Evolutionary conservation across 2,797 vertebrate genomes (phyloP).

Genomic region (Carduelis carduelis): DNA sequence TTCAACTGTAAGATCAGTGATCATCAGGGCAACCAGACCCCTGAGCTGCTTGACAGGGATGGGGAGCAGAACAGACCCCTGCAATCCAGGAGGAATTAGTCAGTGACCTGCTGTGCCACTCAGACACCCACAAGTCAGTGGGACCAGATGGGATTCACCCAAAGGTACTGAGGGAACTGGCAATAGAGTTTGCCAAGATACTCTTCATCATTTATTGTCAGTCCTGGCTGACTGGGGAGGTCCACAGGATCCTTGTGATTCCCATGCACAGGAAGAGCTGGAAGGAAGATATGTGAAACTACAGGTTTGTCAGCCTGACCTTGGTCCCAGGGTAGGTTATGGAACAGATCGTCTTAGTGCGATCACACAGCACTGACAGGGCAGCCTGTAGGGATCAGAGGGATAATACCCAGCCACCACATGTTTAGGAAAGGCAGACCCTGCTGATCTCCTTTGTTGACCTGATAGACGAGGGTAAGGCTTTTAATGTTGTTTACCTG

Average conservation of each 20-base stretch:
- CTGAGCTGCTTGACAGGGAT: neutral
- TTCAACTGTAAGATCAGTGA: neutral
- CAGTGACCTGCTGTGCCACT: neutral
- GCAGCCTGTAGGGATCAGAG: neutral
- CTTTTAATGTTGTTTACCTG: neutral
- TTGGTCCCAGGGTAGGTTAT: neutral
- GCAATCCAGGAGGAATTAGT: neutral
- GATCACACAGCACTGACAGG: neutral
- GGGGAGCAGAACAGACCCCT: neutral
- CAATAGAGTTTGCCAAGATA: neutral
- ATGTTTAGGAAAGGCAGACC: neutral
- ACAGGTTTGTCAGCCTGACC: neutral
- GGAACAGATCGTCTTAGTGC: neutral
- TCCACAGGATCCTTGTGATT: neutral
- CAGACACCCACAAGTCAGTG: no score
- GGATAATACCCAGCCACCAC: neutral
- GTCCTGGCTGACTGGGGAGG: no score
- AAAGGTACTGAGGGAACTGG: neutral
- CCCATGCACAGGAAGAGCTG: neutral
- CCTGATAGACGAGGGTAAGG: neutral
- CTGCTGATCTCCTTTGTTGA: neutral
- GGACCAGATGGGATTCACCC: neutral
- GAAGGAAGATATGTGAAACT: neutral
- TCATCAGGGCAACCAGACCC: accelerated
- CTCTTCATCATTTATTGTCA: neutral